Evolutionary conservation across 2,888 invertebrate species (phyloP).

Genomic region (Coleophora flavipennella): DNA sequence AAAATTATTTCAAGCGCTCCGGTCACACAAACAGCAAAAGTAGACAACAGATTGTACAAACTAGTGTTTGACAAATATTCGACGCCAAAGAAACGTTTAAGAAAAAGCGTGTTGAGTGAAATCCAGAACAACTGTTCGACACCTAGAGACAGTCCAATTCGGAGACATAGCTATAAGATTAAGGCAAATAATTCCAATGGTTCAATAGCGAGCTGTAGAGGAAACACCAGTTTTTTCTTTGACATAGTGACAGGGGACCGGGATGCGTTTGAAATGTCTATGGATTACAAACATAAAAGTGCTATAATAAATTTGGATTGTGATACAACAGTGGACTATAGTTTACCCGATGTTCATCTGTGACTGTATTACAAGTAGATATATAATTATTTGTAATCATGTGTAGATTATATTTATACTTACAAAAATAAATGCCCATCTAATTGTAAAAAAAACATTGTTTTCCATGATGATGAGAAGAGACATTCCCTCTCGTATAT

Average conservation of each 20-base stretch:
- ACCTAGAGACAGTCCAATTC: conserved; percentile 42
- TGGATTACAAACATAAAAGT: conserved; percentile 51
- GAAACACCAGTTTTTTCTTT: conserved; percentile 69
- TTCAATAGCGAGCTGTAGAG: conserved; percentile 18
- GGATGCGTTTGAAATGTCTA: conserved; percentile 76
- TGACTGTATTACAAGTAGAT: conserved; percentile 12
- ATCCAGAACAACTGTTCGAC: conserved; percentile 52
- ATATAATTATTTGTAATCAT: too few species aligned
- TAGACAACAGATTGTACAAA: conserved; percentile 46
- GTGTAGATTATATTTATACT: too few species aligned
- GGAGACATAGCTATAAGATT: conserved; percentile 20
- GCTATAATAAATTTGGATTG: conserved; percentile 31
- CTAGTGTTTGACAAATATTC: conserved; percentile 43
- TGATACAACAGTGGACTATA: conserved; percentile 45
- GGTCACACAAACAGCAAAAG: conserved; percentile 35
- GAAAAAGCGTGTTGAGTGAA: conserved; percentile 28
- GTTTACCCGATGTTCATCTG: conserved; percentile 43
- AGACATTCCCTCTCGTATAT: too few species aligned
- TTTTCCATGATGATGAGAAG: too few species aligned
- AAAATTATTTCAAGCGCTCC: conserved; percentile 43
- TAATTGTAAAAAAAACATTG: too few species aligned
- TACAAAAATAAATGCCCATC: too few species aligned
- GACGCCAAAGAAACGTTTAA: conserved; percentile 32
- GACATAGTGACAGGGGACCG: conserved; percentile 54
- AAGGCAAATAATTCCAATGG: conserved; percentile 22